Evolutionary conservation across 2,888 invertebrate genomes (phyloP), one percentile per base, ranked within the genome.

Genomic region (Sminthurinus aureus): DNA sequence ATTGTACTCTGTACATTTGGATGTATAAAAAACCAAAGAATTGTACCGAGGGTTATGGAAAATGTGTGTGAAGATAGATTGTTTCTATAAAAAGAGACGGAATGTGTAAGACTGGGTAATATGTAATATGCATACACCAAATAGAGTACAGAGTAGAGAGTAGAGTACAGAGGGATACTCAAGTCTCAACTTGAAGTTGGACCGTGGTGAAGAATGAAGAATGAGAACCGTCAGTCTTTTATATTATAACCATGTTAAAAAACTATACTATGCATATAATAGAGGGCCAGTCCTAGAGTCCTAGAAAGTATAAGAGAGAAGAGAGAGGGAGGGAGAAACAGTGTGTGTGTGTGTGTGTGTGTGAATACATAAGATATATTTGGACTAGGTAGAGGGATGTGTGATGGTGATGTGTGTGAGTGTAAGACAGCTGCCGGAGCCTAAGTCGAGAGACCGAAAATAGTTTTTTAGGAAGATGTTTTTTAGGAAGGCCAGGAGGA

Each of bases 391-490:
- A 71, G 80, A 73, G 80, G 38, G 38, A 38, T 38, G 38, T 38
- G 38, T 38, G 38, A 38, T 38, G 38, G n/a, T 66, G 78, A 64
- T 38, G 38, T 38, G 1, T 38, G 38, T 38, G 38, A 38, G 69
- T 79, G 79, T 79, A 73, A 80, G 80, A 80, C 80, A 80, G 80
- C 80, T 80, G 80, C 80, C 67, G 22, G 58, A 26, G 71, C 80
- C 80, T 80, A 52, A 73, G 79, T 3, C n/a, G 77, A 69, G 83
- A 83, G 78, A 74, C 79, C 78, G 71, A 83, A 83, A 83, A 79
- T 79, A 79, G 80, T 84, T 84, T 84, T 84, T 84, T 81, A 84
- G 64, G 75, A 80, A 84, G 83, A 81, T 38, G 73, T 81, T 84
- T 84, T 84, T 81, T 66, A 79, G 81, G 71, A 11, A 20, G 24